Conservation (phyloP, 2,113 vertebrate species). For the Peromyscus polionotus region DNA sequence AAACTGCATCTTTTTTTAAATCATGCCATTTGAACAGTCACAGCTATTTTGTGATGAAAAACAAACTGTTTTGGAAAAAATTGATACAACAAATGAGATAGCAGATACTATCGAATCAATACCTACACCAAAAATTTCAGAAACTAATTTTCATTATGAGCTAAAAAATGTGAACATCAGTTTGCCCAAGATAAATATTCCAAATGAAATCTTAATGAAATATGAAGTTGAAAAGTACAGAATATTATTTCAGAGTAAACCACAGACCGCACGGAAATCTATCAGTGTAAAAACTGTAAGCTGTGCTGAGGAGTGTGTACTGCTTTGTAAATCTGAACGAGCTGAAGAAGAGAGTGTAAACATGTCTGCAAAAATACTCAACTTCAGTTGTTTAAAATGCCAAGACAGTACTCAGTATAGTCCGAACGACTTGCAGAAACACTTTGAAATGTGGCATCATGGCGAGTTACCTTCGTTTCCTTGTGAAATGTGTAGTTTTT, state of each 20-base stretch:
- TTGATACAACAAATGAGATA: slow-evolving; percentile 73
- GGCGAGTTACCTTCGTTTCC: slow-evolving; percentile 92
- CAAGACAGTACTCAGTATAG: slow-evolving; percentile 90
- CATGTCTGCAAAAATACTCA: slow-evolving; percentile 91
- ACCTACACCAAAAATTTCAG: slow-evolving; percentile 81
- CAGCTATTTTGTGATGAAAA: slow-evolving; percentile 79
- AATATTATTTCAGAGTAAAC: slow-evolving; percentile 87
- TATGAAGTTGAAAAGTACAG: slow-evolving; percentile 86
- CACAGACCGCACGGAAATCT: slow-evolving; percentile 89
- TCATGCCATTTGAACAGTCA: slow-evolving; percentile 88
- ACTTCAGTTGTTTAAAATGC: slow-evolving; percentile 93
- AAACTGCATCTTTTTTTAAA: slow-evolving; percentile 74
- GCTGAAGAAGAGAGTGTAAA: slow-evolving; percentile 86
- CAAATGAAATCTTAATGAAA: slow-evolving; percentile 86
- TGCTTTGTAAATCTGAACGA: slow-evolving; percentile 83
- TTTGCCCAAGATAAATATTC: slow-evolving; percentile 87
- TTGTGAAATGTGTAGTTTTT: slow-evolving; percentile 94
- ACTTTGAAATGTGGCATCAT: slow-evolving; percentile 93
- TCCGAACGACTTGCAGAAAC: slow-evolving; percentile 94
- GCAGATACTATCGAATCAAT: slow-evolving; percentile 71
- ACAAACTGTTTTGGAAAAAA: slow-evolving; percentile 77
- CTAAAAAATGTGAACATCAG: slow-evolving; percentile 88
- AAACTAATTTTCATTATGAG: slow-evolving; percentile 79
- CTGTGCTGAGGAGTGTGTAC: slow-evolving; percentile 78
- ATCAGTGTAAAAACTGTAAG: slow-evolving; percentile 81